Conservation (phyloP, 2,888 invertebrate genomes). For the Eupithecia subumbrata region DNA sequence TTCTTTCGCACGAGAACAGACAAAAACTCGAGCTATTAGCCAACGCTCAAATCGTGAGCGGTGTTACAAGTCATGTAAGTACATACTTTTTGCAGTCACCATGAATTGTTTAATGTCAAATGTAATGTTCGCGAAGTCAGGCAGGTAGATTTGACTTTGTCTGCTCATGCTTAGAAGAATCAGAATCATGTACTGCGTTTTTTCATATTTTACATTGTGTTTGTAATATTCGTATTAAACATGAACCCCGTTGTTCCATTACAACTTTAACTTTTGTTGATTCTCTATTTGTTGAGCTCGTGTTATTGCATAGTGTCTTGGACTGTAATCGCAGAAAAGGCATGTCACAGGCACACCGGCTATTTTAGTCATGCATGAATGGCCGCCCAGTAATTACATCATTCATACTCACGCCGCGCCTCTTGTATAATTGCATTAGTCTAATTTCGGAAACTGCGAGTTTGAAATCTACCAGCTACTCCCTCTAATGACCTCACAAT, state of each 20-base stretch:
- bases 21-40: conserved; percentile 35
- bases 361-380: conserved; percentile 70
- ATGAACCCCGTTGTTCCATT: too few species aligned
- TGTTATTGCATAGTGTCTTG: conserved; percentile 16
- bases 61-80: conserved; percentile 11
- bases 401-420: conserved; percentile 52
- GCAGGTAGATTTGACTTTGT: not conserved
- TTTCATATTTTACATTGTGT: not conserved
- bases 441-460: conserved; percentile 42
- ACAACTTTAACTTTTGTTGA: not conserved
- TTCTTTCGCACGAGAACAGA: conserved; percentile 23
- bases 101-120: conserved; percentile 3
- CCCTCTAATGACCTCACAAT: conserved; percentile 16
- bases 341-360: conserved; percentile 43
- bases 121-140: not conserved
- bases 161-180: not conserved
- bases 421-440: conserved; percentile 55
- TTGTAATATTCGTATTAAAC: too few species aligned
- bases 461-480: conserved; percentile 18
- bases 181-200: too few species aligned
- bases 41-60: conserved; percentile 28
- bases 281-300: too few species aligned
- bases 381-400: conserved; percentile 66
- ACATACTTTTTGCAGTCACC: conserved; percentile 11
- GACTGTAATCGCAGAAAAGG: conserved; percentile 40